Evolutionary conservation across 2,888 invertebrate genomes (phyloP).

Genomic region (Epicampocera succincta): DNA sequence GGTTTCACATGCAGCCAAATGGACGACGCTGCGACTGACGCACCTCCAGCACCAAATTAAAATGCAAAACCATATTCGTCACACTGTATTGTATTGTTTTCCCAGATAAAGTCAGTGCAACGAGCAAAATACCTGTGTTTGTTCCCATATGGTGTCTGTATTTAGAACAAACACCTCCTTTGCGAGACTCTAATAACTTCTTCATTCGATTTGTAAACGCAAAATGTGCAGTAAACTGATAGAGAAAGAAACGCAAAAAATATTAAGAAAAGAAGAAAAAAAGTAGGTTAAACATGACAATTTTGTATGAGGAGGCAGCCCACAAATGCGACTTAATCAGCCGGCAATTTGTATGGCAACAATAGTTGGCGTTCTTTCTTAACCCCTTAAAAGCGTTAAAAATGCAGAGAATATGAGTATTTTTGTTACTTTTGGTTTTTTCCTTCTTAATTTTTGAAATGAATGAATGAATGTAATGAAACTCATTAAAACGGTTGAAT

Average conservation of each 20-base stretch:
- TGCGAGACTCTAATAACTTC: constrained; percentile 50
- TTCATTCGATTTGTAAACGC: constrained; percentile 42
- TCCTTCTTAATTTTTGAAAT: constrained; percentile 10
- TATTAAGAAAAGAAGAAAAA: background rate
- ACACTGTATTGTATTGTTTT: constrained; percentile 1
- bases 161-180: constrained; percentile 56
- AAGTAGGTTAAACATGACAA: constrained; percentile 62
- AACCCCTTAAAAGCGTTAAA: constrained; percentile 46
- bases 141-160: constrained; percentile 38
- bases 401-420: background rate
- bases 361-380: constrained; percentile 53
- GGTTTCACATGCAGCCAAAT: constrained; percentile 36
- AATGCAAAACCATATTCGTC: constrained; percentile 32
- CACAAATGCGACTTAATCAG: constrained; percentile 39
- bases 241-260: constrained; percentile 7
- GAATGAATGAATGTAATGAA: constrained; percentile 41
- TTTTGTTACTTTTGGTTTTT: too few relatives aligned
- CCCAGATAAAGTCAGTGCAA: constrained; percentile 19
- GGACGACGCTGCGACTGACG: constrained; percentile 18
- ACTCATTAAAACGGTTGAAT: constrained; percentile 45
- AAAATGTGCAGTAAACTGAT: background rate
- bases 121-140: background rate
- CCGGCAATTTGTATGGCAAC: constrained; percentile 51
- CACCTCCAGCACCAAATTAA: constrained; percentile 45
- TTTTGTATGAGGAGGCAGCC: constrained; percentile 21